These are phyloP conservation scores for Sinocyclocheilus anshuiensis DNA, from an alignment of 2,113 vertebrate genomes.

Conservation along the genomic window DNA sequence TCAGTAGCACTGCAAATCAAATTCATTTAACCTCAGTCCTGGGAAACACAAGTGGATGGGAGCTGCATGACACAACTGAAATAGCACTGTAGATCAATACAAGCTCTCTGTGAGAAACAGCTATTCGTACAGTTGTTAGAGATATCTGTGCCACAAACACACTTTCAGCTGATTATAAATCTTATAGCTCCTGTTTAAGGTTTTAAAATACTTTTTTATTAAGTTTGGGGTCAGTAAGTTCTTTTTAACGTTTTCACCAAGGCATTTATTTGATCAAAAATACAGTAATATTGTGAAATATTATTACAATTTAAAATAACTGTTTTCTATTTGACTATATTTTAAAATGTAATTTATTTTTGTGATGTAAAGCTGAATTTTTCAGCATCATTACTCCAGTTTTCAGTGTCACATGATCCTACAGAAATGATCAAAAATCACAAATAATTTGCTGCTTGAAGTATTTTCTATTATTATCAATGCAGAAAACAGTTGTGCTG, in stretches of 20 bases:
- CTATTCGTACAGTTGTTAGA: neutral
- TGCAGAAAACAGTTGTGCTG: neutral
- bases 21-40: constrained; percentile 1
- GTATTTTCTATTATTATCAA: neutral
- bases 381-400: neutral
- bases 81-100: constrained; percentile 4
- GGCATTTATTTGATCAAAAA: neutral
- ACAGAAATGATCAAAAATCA: neutral
- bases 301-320: too few species aligned
- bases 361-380: neutral
- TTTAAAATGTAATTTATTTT: neutral
- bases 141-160: neutral
- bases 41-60: neutral
- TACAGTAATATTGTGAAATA: too few species aligned
- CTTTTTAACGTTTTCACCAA: too few species aligned
- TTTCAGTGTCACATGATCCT: neutral
- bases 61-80: neutral
- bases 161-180: neutral
- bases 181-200: neutral
- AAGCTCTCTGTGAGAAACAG: neutral
- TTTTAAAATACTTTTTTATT: neutral
- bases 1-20: constrained; percentile 2
- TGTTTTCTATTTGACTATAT: too few species aligned
- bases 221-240: too few species aligned
- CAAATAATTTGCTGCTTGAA: neutral